Percentiles rank a stretch among this genome's conserved stretches.
These are phyloP conservation scores for Muscicapa striata DNA, from an alignment of 2,797 vertebrate genomes.

Conservation along the genomic window DNA sequence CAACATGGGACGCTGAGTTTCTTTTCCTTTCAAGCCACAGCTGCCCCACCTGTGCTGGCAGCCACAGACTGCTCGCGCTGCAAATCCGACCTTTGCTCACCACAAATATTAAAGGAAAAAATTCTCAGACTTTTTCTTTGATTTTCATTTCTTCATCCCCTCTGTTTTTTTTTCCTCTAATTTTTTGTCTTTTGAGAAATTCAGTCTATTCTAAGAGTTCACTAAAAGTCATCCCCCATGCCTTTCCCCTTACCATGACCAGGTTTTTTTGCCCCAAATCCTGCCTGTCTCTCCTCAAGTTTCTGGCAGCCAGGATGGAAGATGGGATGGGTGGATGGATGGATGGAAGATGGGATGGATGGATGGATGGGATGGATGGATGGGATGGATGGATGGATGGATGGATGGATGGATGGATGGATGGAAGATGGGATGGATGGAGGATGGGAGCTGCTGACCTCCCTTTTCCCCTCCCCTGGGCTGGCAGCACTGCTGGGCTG, in stretches of 20 bases:
- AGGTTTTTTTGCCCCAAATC: background rate
- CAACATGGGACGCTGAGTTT: accelerated
- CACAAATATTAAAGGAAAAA: background rate
- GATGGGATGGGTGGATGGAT: too few species aligned
- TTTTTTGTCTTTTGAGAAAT: background rate
- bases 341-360: too few species aligned
- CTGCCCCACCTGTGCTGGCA: background rate
- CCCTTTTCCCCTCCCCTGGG: accelerated
- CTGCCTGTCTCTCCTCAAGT: accelerated
- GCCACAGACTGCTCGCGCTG: accelerated
- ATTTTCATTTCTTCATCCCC: background rate
- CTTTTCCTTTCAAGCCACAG: background rate
- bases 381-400: too few species aligned
- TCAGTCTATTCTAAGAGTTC: background rate
- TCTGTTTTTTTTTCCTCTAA: background rate
- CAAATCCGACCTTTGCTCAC: background rate
- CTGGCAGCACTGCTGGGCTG: background rate
- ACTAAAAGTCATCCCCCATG: accelerated
- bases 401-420: too few species aligned
- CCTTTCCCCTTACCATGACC: background rate
- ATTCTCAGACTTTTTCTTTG: background rate
- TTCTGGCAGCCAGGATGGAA: background rate
- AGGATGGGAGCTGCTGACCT: background rate
- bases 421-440: too few species aligned
- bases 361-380: too few species aligned